These are phyloP conservation scores for Pedionomus torquatus DNA, from an alignment of 2,113 vertebrate genomes.

Conservation along the genomic window DNA sequence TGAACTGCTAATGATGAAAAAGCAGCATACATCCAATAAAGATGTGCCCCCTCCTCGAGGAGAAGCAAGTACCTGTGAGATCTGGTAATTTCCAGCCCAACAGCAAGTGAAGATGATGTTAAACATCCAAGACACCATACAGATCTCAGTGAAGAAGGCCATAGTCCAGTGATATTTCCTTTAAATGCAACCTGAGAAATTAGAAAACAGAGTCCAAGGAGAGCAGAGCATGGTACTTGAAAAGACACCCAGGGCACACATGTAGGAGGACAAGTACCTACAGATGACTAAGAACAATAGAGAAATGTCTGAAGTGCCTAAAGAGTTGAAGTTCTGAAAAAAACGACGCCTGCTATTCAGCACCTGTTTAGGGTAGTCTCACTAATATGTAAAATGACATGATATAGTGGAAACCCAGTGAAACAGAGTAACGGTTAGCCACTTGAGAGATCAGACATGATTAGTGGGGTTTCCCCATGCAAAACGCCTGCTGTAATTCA, in stretches of 20 bases:
- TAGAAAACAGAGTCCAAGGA: not conserved
- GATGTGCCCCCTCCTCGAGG: rapidly evolving
- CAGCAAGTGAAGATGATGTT: rapidly evolving
- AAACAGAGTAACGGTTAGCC: not conserved
- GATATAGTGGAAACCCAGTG: not conserved
- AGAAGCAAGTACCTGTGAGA: not conserved
- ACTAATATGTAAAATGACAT: not conserved
- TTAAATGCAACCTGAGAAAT: not conserved
- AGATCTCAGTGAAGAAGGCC: not conserved
- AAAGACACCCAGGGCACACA: too few relatives aligned
- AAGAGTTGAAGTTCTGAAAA: not conserved
- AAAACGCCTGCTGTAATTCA: not conserved
- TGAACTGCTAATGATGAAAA: not conserved
- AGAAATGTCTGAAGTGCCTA: not conserved
- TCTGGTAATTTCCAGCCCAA: not conserved
- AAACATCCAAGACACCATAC: not conserved
- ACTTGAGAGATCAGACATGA: not conserved
- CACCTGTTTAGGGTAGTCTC: rapidly evolving
- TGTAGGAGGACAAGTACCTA: not conserved
- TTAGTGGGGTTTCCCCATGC: not conserved
- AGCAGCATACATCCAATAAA: not conserved
- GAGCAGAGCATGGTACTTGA: not conserved
- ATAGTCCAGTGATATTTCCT: not conserved
- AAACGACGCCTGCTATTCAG: not conserved
- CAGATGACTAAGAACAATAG: not conserved